Base-by-base conservation (phyloP, 2,888 invertebrate genomes). In the Cotesia congregata region DNA sequence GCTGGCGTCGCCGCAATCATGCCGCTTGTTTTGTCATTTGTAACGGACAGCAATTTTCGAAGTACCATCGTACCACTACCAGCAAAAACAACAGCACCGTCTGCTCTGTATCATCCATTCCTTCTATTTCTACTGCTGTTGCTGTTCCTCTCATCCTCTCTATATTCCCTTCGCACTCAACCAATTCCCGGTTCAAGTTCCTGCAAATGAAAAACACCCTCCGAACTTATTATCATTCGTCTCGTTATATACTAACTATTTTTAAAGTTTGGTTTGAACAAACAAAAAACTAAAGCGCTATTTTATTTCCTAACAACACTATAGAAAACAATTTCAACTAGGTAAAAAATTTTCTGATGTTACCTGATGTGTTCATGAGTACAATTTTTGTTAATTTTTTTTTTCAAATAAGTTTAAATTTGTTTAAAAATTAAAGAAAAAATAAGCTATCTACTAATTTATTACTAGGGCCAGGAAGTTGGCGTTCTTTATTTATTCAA, bases 1-100 rank as follows among this genome's bases (percentile, higher is more conserved):
- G 20, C 9, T 65, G 65, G 72, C 20, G 64, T 72, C 76, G 61
- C 61, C 71, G 83, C 85, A 84, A 85, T 85, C 84, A 84, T 84
- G 81, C 78, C 82, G 83, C 83, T 86, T 85, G 85, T 86, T 85
- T 84, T 84, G 84, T 82, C 85, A 83, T 85, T 85, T 83, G 84
- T 84, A 82, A 83, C 79, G 72, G 81, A 82, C 78, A 80, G 84
- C 83, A 82, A 84, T 84, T 83, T 84, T 82, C 79, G 78, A 77
- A 79, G 81, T 79, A 75, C 74, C 82, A 78, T 72, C 77, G 78
- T 65, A 62, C 15, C 15, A 62, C 15, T 20, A 50, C 40, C 4
- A 61, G 77, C 82, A 82, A 83, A 83, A 80, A 78, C 76, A 65
- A 72, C 65, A 72, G 67, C 67, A 67, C 30, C 67, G 75, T 78